Evolutionary conservation across 1,140 invertebrate genomes (phyloP), one percentile per base, ranked within the genome.

Genomic region (Mylabris phalerata): DNA sequence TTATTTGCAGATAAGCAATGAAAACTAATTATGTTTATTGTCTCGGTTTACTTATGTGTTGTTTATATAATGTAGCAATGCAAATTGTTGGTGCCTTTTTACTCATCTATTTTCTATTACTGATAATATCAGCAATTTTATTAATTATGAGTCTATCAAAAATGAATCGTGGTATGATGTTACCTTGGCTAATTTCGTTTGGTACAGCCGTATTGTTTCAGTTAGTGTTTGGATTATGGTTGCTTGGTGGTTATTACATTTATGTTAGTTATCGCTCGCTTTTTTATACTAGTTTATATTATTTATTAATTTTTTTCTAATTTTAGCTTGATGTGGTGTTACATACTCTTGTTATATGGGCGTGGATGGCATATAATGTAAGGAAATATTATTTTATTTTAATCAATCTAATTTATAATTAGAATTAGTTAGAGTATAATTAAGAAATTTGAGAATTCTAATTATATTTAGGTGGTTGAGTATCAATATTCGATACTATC

Each of bases 201-300:
- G 82, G 82, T 3, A 66, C 89, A 1, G 82, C 83, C 11, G 85
- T 90, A 51, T 51, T 84, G 0, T 92, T 92, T 67, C 88, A 92
- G 71, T 75, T 90, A 44, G 68, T 86, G 9, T 92, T 90, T 75
- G 89, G 90, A 9, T 69, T 93, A 13, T 92, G 90, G 89, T 76
- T 92, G 1, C 74, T 92, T 42, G 87, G 86, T 52, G 89, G 89
- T 44, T 93, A 93, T 66, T 93, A 93, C 69, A 92, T 93, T 72
- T 92, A 92, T 78, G 89, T 93, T 77, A 88, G 88, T 80, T 51
- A 9, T 19, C 19, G 19, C 19, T 19, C 19, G 19, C 19, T 19
- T 19, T 19, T 93, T 72, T 92, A 92, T 78, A 89, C 93, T 77
- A 88, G 88, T 80, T 51, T 6, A 13, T 32, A 5, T 48, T 39